Conservation (phyloP, 2,888 invertebrate species). For the Choreutis nemorana region DNA sequence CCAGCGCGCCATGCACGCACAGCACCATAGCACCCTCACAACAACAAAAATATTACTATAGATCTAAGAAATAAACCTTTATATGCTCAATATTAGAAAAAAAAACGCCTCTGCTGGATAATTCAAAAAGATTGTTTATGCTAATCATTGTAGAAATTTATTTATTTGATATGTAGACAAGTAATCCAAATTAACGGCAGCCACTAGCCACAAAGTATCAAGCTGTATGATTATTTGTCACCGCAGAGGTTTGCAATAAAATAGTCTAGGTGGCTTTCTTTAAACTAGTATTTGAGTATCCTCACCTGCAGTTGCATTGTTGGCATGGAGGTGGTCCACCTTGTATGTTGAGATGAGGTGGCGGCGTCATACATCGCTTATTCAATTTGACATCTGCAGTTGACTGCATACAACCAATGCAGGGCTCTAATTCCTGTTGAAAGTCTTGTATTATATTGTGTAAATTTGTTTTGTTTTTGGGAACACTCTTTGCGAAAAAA, state of each 20-base stretch:
- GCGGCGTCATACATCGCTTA: conserved; percentile 69
- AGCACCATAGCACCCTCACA: conserved; percentile 87
- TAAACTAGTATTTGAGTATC: not conserved
- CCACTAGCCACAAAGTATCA: not conserved
- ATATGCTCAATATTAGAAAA: not conserved
- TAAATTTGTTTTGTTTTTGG: too few relatives aligned
- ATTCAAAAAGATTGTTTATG: too few relatives aligned
- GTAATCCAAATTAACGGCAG: too few relatives aligned
- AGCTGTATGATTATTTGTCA: not conserved
- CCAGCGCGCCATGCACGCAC: conserved; percentile 85
- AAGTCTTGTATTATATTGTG: too few relatives aligned
- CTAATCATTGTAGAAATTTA: too few relatives aligned
- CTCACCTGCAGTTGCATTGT: conserved; percentile 44
- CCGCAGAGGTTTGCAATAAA: not conserved
- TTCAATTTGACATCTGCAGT: conserved; percentile 81
- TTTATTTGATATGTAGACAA: too few relatives aligned
- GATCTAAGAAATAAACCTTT: not conserved
- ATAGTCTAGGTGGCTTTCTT: not conserved
- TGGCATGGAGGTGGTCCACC: conserved; percentile 50
- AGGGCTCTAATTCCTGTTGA: conserved; percentile 80
- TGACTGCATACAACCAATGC: conserved; percentile 89
- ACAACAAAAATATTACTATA: conserved; percentile 1
- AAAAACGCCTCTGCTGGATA: too few relatives aligned
- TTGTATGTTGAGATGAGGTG: conserved; percentile 25
- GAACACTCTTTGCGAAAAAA: too few relatives aligned